Percentiles rank a stretch among this genome's conserved stretches.
phyloP scores from a whole-genome alignment of 2,113 vertebrate genomes.

The Cebus imitator region DNA sequence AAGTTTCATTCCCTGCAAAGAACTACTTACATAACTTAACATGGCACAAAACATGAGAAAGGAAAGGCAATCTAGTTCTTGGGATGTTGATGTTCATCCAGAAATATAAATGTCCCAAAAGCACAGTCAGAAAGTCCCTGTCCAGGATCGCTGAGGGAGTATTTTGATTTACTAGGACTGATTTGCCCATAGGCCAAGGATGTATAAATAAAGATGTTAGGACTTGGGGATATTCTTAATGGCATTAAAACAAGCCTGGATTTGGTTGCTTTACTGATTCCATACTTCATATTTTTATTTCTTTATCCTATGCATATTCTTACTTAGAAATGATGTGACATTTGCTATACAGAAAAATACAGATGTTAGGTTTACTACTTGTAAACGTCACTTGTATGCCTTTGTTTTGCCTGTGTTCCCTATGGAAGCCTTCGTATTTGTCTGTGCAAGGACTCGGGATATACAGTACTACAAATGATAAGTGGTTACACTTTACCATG shows the following conservation, averaged over 20 bases:
- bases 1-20: background rate
- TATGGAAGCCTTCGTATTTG: background rate
- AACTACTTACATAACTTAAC: background rate
- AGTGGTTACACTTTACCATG: background rate
- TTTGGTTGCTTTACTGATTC: background rate
- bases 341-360: slow-evolving; percentile 1
- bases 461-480: background rate
- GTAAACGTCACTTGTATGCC: background rate
- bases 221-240: background rate
- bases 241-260: background rate
- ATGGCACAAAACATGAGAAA: background rate
- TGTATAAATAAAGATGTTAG: background rate
- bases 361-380: background rate
- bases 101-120: background rate
- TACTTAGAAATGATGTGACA: background rate
- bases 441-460: background rate
- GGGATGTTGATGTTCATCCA: background rate
- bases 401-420: background rate
- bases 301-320: background rate
- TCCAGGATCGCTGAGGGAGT: background rate
- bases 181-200: background rate
- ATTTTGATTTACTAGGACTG: background rate
- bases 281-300: background rate
- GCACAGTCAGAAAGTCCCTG: background rate
- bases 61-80: background rate